Percentiles rank a stretch among this genome's conserved stretches.
Conservation (phyloP, 1,140 invertebrate species). For the Apis dorsata region DNA sequence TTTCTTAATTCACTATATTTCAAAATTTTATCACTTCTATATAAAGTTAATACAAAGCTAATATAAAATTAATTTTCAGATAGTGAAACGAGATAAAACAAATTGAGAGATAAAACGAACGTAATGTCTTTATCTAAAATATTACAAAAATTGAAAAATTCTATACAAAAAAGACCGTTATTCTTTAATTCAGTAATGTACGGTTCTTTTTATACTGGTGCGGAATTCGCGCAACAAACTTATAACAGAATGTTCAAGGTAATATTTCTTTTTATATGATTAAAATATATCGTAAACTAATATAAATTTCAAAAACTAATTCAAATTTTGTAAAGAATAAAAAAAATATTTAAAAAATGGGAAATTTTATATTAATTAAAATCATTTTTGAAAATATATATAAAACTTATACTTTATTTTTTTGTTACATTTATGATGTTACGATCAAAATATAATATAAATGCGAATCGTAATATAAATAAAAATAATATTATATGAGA, state of each 20-base stretch:
- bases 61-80: slow-evolving; percentile 24
- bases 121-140: slow-evolving; percentile 45
- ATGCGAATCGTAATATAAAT: too few relatives aligned
- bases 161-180: slow-evolving; percentile 82
- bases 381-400: too few relatives aligned
- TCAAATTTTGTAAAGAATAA: neutral
- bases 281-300: neutral
- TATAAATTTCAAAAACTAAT: neutral
- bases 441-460: too few relatives aligned
- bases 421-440: neutral
- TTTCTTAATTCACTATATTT: neutral
- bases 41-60: neutral
- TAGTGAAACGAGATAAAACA: neutral
- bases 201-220: slow-evolving; percentile 87
- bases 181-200: slow-evolving; percentile 88
- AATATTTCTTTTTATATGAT: slow-evolving; percentile 14
- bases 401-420: neutral
- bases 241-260: slow-evolving; percentile 77
- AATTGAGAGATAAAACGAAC: too few relatives aligned
- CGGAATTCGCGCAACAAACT: slow-evolving; percentile 89
- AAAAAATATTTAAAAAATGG: neutral
- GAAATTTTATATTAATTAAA: too few relatives aligned
- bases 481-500: neutral
- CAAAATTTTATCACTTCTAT: too few relatives aligned
- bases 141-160: slow-evolving; percentile 40